These are phyloP conservation scores for Steinernema scapterisci DNA, from an alignment of 2,888 invertebrate species.

Conservation along the genomic window DNA sequence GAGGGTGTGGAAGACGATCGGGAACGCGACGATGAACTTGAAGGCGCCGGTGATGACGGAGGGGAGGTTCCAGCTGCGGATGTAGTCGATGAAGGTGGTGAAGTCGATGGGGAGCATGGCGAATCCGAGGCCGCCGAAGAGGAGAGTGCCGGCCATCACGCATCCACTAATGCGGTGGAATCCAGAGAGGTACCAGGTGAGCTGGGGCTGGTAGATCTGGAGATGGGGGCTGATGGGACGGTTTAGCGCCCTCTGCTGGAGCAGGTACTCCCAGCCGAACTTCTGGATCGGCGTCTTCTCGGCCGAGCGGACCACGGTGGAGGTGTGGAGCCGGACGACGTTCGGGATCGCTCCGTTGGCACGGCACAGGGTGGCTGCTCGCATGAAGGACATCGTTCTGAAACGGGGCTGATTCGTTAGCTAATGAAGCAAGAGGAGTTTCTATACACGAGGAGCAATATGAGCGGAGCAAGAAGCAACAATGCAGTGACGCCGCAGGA, in stretches of 20 bases:
- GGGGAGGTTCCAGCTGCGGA: slow-evolving; percentile 60
- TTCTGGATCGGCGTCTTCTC: slow-evolving; percentile 57
- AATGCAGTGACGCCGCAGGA: neutral
- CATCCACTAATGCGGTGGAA: slow-evolving; percentile 64
- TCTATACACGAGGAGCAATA: neutral
- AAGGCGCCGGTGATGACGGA: slow-evolving; percentile 56
- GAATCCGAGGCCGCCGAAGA: slow-evolving; percentile 63
- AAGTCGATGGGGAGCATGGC: slow-evolving; percentile 64
- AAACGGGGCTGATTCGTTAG: neutral
- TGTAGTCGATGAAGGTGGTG: slow-evolving; percentile 60
- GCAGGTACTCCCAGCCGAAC: slow-evolving; percentile 64
- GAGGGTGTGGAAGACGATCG: slow-evolving; percentile 66
- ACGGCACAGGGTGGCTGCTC: slow-evolving; percentile 26
- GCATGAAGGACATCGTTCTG: slow-evolving; percentile 21
- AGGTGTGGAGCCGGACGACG: slow-evolving; percentile 24
- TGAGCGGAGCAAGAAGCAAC: neutral
- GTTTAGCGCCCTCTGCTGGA: slow-evolving; percentile 57
- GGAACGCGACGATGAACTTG: slow-evolving; percentile 67
- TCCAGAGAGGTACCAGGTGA: slow-evolving; percentile 66
- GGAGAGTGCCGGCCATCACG: slow-evolving; percentile 65
- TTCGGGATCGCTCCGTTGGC: slow-evolving; percentile 1
- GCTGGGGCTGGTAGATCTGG: slow-evolving; percentile 65
- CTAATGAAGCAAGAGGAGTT: neutral
- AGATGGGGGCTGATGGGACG: slow-evolving; percentile 67
- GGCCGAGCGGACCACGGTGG: neutral